A percentile compares a stretch with the other conserved stretches of the same genome.
These are phyloP conservation scores for Mus minutoides DNA, from an alignment of 2,797 vertebrate genomes.

Conservation along the genomic window DNA sequence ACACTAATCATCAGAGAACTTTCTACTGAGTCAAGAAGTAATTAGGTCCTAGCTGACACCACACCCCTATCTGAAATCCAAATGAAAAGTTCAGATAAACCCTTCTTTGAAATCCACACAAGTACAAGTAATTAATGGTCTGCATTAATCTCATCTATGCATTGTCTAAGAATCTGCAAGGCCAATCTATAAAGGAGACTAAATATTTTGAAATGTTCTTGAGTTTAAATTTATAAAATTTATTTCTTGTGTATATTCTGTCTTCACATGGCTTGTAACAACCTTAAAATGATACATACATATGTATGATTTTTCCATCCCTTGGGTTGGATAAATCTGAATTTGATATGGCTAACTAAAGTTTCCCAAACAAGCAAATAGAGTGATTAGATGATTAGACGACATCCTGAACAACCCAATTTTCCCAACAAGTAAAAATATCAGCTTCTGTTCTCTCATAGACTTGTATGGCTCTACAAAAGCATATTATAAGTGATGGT, in stretches of 20 bases:
- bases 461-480: background rate
- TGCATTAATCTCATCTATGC: background rate
- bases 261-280: background rate
- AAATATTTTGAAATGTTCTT: background rate
- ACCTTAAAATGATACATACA: background rate
- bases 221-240: fast-evolving
- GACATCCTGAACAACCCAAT: background rate
- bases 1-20: background rate
- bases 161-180: background rate
- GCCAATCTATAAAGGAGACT: background rate
- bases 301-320: background rate
- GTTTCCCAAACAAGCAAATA: background rate
- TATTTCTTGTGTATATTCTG: background rate
- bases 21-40: background rate
- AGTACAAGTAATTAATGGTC: background rate
- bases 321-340: background rate
- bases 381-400: background rate
- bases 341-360: background rate
- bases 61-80: background rate
- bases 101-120: fast-evolving
- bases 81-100: background rate
- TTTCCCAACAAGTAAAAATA: background rate
- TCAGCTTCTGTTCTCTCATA: background rate
- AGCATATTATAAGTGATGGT: background rate
- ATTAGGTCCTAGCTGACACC: background rate